These are phyloP conservation scores for Rhinoderma darwinii DNA, from an alignment of 2,113 vertebrate species.

Conservation along the genomic window DNA sequence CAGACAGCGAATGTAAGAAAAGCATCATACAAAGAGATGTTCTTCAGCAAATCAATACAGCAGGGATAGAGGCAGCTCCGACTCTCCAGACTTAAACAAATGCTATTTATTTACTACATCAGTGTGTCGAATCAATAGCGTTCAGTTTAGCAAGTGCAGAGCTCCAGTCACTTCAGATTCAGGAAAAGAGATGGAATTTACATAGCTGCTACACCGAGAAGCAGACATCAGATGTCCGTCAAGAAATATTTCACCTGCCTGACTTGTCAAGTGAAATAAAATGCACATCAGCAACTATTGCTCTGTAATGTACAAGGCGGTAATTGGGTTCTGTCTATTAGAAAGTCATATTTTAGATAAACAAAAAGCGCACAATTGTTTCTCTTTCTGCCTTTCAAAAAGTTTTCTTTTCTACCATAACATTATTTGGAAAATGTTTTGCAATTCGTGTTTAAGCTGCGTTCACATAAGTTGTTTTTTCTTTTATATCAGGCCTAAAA, in stretches of 20 bases:
- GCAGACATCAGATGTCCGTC: background rate
- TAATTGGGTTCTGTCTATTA: slow-evolving; percentile 20
- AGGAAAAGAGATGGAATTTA: slow-evolving; percentile 30
- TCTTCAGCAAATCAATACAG: slow-evolving; percentile 41
- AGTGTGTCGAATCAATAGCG: slow-evolving; percentile 46
- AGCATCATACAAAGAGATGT: slow-evolving; percentile 25
- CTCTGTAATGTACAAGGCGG: slow-evolving; percentile 9
- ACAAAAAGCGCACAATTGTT: background rate
- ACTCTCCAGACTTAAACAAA: slow-evolving; percentile 26
- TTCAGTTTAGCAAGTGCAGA: slow-evolving; percentile 28
- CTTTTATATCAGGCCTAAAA: too few relatives aligned
- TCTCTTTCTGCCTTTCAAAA: background rate
- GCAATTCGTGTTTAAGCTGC: background rate
- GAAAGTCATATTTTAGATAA: slow-evolving; percentile 12
- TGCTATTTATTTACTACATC: slow-evolving; percentile 43
- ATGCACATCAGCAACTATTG: slow-evolving; percentile 15
- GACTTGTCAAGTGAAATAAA: slow-evolving; percentile 34
- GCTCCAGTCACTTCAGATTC: slow-evolving; percentile 26
- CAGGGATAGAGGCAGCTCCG: slow-evolving; percentile 7
- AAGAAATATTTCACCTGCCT: slow-evolving; percentile 32
- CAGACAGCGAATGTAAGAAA: slow-evolving; percentile 22
- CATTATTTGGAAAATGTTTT: background rate
- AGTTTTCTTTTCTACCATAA: background rate
- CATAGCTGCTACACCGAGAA: slow-evolving; percentile 24
- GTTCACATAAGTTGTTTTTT: too few relatives aligned